Evolutionary conservation across 2,888 invertebrate genomes (phyloP).

Genomic region (Pristionchus maxplancki): DNA sequence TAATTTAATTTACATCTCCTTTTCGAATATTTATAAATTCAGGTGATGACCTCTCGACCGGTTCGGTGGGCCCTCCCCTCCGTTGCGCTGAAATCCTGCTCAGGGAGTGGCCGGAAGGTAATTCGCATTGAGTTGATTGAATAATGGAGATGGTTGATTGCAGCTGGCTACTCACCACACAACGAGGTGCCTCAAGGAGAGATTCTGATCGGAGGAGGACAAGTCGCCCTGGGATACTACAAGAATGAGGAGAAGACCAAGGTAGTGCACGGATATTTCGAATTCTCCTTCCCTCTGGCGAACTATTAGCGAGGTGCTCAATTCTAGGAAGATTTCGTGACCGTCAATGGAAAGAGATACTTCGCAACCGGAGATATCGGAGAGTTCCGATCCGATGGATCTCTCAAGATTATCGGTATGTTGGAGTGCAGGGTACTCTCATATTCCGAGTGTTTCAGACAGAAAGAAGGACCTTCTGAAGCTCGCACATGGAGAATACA

Average conservation of each 20-base stretch:
- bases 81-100: constrained; percentile 89
- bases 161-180: constrained; percentile 79
- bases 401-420: constrained; percentile 94
- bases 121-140: not conserved
- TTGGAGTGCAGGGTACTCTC: no score
- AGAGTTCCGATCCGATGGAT: constrained; percentile 93
- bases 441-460: constrained; percentile 85
- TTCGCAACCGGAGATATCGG: constrained; percentile 97
- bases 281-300: no score
- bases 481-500: constrained; percentile 97
- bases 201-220: constrained; percentile 90
- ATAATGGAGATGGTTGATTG: not conserved
- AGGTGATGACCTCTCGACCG: constrained; percentile 84
- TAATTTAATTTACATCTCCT: no score
- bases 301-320: no score
- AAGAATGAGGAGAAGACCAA: constrained; percentile 90
- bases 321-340: constrained; percentile 83
- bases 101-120: constrained; percentile 92
- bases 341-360: constrained; percentile 84
- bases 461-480: constrained; percentile 99
- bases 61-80: constrained; percentile 91
- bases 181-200: constrained; percentile 91
- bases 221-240: constrained; percentile 94
- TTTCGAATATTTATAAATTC: no score
- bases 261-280: constrained; percentile 40